Base-by-base conservation (phyloP, 2,888 invertebrate species). In the Mythimna albipuncta region DNA sequence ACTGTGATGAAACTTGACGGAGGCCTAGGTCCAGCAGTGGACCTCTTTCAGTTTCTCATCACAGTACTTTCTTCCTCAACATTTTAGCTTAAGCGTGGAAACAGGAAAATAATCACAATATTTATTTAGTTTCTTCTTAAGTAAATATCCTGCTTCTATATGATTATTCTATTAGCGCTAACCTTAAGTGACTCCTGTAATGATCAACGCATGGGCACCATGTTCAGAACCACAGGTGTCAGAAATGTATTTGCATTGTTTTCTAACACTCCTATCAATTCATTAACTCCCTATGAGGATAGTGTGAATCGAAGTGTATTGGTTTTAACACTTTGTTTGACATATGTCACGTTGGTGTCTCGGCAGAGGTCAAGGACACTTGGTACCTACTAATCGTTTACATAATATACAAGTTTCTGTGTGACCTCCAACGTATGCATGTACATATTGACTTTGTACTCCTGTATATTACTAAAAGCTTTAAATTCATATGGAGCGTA, bases 321-420 rank as follows among this genome's bases (percentile, higher is more conserved):
- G 90, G 83, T 91, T 92, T 93, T 94, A 85, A 90, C 94, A 92
- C 92, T 87, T 85, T 78, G 86, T 92, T 92, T 92, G 87, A 87
- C 85, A 84, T 90, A 88, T 86, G 86, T 85, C 91, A 91, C 87
- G 88, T 87, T 88, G 88, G 85, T 88, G 88, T 90, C 87, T 87
- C 87, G 85, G 66, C 84, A 81, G 89, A 89, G 94, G 92, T 93
- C 91, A 92, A 87, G 93, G 93, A 84, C 88, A 84, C 67, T 81
- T 78, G 59, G 72, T 75, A 69, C 69, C 62, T 47, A 47, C 47
- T 2, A 47, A 47, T 84, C 75, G 77, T 86, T 84, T 83, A 85
- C 77, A 83, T 79, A 83, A 82, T 70, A 83, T 84, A 80, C 67
- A 55, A 77, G 73, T 80, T 81, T 75, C 67, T 77, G 16, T 72